Conservation (phyloP, 2,888 invertebrate genomes). For the Euzophera pinguis region DNA sequence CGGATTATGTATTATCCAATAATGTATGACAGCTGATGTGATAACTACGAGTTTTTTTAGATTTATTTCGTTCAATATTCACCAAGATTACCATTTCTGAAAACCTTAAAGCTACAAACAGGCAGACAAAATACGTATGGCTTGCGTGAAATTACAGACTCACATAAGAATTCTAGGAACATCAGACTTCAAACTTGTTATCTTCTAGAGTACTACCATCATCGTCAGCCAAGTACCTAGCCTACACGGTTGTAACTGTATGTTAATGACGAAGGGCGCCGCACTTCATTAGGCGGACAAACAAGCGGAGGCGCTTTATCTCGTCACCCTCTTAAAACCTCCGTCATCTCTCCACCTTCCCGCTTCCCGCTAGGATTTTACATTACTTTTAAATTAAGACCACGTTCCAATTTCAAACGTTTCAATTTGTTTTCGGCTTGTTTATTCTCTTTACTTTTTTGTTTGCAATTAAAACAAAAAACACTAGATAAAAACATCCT, state of each 20-base stretch:
- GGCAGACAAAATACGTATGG: too few relatives aligned
- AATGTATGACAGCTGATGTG: too few relatives aligned
- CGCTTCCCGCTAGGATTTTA: conserved; percentile 22
- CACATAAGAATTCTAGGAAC: too few relatives aligned
- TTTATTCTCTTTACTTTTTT: too few relatives aligned
- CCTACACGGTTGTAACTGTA: conserved; percentile 49
- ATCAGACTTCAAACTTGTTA: background rate
- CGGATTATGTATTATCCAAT: background rate
- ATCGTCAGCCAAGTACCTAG: conserved; percentile 21
- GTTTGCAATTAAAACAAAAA: too few relatives aligned
- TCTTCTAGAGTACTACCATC: background rate
- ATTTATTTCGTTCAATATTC: too few relatives aligned
- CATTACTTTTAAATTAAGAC: conserved; percentile 29
- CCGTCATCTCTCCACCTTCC: conserved; percentile 36
- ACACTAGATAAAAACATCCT: too few relatives aligned
- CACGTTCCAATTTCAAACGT: conserved; percentile 20
- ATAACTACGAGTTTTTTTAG: too few relatives aligned
- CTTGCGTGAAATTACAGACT: too few relatives aligned
- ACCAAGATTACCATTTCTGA: too few relatives aligned
- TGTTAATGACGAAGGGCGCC: conserved; percentile 58
- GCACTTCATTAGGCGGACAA: conserved; percentile 74
- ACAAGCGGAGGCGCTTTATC: conserved; percentile 61
- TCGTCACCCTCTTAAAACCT: conserved; percentile 56
- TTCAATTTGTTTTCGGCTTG: background rate
- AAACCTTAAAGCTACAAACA: too few relatives aligned